Percentiles rank a stretch among this genome's conserved stretches.
Conservation (phyloP, 2,113 vertebrate genomes). For the Xenopus tropicalis region UCB_Xtro_10.0 CM004444.2:72999001-72999500, state of each 20-base stretch:
- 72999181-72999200: conserved; percentile 92
- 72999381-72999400: conserved; percentile 82
- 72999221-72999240: conserved; percentile 23
- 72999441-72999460: conserved; percentile 66
- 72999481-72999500: conserved; percentile 85
- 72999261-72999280: conserved; percentile 87
- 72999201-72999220: conserved; percentile 5
- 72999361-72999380: conserved; percentile 83
- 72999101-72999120: conserved; percentile 46
- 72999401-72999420: conserved; percentile 60
- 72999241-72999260: conserved; percentile 59
- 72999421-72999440: conserved; percentile 62
- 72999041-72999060: neutral
- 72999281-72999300: conserved; percentile 88
- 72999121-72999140: conserved; percentile 68
- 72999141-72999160: conserved; percentile 84
- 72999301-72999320: conserved; percentile 51
- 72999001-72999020: conserved; percentile 64
- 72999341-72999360: conserved; percentile 88
- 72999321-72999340: conserved; percentile 82
- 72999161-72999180: conserved; percentile 80
- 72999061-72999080: conserved; percentile 39
- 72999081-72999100: conserved; percentile 45
- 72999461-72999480: conserved; percentile 99
- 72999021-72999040: conserved; percentile 15